Base-by-base conservation (phyloP, 2,797 vertebrate species). In the Crocodylus rhombifer region DNA sequence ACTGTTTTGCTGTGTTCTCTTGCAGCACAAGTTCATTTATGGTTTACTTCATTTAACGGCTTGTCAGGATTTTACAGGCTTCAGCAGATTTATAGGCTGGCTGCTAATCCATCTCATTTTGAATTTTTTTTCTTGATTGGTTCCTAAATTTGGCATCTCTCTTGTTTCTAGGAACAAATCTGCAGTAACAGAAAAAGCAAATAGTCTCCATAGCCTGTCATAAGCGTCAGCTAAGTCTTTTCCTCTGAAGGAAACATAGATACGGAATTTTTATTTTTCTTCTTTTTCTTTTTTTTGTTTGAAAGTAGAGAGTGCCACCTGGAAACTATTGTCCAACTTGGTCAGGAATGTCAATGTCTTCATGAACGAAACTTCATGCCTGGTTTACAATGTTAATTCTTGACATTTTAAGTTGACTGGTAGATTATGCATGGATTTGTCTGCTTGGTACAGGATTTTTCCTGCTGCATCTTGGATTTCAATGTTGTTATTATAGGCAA, bases 21-120 rank as follows among this genome's bases (percentile, higher is more conserved):
- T 80, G 63, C 86, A 89, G 10, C 84, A 33, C 15, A 1, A 51
- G 91, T 95, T 93, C 87, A 84, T 94, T 94, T 90, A 80, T 82
- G 73, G 78, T 95, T 89, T 94, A 86, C 63, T 33, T 85, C 87
- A 7, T 82, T 88, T 14, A 69, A 71, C 21, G 94, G 58, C 42
- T 88, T 95, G 87, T 92, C 88, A 91, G 86, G 89, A 42, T 80
- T 93, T 91, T 85, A 55, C 74, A 85, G 86, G 81, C 81, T 94
- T 90, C 78, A 91, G 75, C 33, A 86, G 81, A 88, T 4, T 92
- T 83, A 89, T 9, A 28, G 13, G 9, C 28, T 61, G 61, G 80
- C 85, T 82, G 55, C 6, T 93, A 93, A 95, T 80, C 64, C 82
- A 91, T 11, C 67, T 92, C 18, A 17, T 84, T 88, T 79, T 69